Percentiles rank a stretch among this genome's conserved stretches.
phyloP scores from a whole-genome alignment of 1,140 invertebrate genomes.

The Eurosta solidaginis region DNA sequence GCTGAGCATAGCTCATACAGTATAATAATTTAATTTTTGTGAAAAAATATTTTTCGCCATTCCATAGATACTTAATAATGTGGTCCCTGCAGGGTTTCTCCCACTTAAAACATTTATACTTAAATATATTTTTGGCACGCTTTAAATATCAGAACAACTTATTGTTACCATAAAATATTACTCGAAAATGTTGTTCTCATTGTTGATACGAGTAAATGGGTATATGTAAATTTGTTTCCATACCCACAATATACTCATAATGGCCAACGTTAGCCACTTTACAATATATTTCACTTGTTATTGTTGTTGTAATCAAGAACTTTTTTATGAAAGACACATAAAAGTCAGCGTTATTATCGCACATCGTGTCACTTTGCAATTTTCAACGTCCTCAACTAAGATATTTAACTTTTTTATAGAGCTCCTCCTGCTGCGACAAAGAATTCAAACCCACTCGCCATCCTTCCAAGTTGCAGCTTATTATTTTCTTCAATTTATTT shows the following conservation, averaged over 20 bases:
- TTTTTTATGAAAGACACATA: not conserved
- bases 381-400: not conserved
- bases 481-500: too few relatives aligned
- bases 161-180: too few relatives aligned
- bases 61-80: too few relatives aligned
- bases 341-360: not conserved
- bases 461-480: too few relatives aligned
- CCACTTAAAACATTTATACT: not conserved
- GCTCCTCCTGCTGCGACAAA: not conserved
- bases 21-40: too few relatives aligned
- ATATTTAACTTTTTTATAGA: not conserved
- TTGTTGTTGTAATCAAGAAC: not conserved
- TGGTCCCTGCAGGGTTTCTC: too few relatives aligned
- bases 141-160: too few relatives aligned
- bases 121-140: not conserved
- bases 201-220: not conserved
- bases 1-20: too few relatives aligned
- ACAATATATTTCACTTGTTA: not conserved
- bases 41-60: too few relatives aligned
- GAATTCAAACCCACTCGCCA: not conserved
- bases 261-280: too few relatives aligned
- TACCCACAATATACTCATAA: too few relatives aligned
- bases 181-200: not conserved
- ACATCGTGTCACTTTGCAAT: not conserved
- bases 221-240: too few relatives aligned